Evolutionary conservation across 2,888 invertebrate genomes (phyloP).

Genomic region (Drosophila flavopinicola): DNA sequence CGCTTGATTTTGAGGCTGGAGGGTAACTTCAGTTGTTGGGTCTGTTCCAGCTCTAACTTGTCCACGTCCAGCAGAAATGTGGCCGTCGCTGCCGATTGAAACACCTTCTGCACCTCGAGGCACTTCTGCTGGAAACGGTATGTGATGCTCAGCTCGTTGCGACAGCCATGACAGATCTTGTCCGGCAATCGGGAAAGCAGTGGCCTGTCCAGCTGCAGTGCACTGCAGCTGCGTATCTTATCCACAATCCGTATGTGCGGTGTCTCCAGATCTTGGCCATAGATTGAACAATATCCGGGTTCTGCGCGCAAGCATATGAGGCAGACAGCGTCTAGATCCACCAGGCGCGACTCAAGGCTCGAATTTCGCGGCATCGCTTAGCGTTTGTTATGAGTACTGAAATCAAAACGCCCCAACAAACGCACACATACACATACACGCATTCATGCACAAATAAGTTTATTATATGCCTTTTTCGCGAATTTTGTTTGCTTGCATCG

Average conservation of each 20-base stretch:
- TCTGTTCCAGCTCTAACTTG: slow-evolving; percentile 49
- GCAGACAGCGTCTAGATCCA: slow-evolving; percentile 82
- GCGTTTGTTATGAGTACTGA: slow-evolving; percentile 38
- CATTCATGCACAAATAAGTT: slow-evolving; percentile 30
- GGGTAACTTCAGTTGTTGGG: slow-evolving; percentile 72
- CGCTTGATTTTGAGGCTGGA: slow-evolving; percentile 72
- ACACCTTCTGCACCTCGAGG: slow-evolving; percentile 80
- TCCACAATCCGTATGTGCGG: slow-evolving; percentile 75
- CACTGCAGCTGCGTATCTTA: slow-evolving; percentile 82
- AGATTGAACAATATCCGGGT: slow-evolving; percentile 76
- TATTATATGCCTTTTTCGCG: slow-evolving; percentile 47
- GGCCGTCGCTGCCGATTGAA: slow-evolving; percentile 58
- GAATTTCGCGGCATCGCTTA: slow-evolving; percentile 51
- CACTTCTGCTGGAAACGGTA: slow-evolving; percentile 83
- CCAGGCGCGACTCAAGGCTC: slow-evolving; percentile 37
- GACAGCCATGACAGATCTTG: slow-evolving; percentile 81
- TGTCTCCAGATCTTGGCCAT: slow-evolving; percentile 69
- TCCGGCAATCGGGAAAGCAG: slow-evolving; percentile 78
- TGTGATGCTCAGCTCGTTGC: slow-evolving; percentile 79
- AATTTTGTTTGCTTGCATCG: slow-evolving; percentile 43
- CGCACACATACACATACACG: slow-evolving; percentile 13
- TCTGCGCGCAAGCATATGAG: slow-evolving; percentile 81
- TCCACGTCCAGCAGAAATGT: slow-evolving; percentile 45
- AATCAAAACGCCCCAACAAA: slow-evolving; percentile 38
- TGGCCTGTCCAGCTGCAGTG: slow-evolving; percentile 67